Base-by-base conservation (phyloP, 2,888 invertebrate species). In the Ganaspis brasiliensis region DNA sequence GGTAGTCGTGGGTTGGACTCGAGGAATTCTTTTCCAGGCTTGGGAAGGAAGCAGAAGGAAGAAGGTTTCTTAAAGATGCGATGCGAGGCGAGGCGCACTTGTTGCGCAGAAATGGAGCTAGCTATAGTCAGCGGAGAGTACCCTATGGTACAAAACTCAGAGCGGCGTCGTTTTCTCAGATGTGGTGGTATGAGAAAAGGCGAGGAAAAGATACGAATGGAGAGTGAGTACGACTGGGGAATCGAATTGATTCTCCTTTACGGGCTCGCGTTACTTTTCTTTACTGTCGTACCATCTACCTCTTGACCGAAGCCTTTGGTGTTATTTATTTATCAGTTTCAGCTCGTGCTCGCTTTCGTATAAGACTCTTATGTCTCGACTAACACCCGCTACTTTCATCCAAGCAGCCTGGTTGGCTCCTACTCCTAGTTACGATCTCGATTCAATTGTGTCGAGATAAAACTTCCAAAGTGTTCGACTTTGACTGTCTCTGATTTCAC, bases 211-310 rank as follows among this genome's bases (percentile, higher is more conserved):
- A 82, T 82, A 82, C 83, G 82, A 35, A 57, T 74, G 80, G 49
- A 56, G 81, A 56, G 74, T 78, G 81, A 78, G 81, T 76, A 81
- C 84, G 82, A 80, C 83, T 76, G 77, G 81, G 84, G 86, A 90
- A 91, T 91, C 88, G 88, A 91, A 91, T 91, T 91, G 91, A 90
- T 91, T 91, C 88, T 86, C 88, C 88, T 90, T 91, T 89, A 90
- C 87, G 87, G 87, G 79, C 85, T 84, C 81, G 81, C 88, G 85
- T 88, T 87, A 87, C 87, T 87, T 87, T 86, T 80, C 84, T 87
- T 88, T 87, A 87, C 87, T 83, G 84, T 83, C 78, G 77, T 76
- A 76, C 79, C 76, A 82, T 83, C 82, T 80, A 76, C 82, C 87
- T 87, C 83, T 88, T 88, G 88, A 88, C 87, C 86, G 83, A 73